These are phyloP conservation scores for Anguilla pacifica DNA, from an alignment of 2,797 vertebrate species.

Conservation along the genomic window DNA sequence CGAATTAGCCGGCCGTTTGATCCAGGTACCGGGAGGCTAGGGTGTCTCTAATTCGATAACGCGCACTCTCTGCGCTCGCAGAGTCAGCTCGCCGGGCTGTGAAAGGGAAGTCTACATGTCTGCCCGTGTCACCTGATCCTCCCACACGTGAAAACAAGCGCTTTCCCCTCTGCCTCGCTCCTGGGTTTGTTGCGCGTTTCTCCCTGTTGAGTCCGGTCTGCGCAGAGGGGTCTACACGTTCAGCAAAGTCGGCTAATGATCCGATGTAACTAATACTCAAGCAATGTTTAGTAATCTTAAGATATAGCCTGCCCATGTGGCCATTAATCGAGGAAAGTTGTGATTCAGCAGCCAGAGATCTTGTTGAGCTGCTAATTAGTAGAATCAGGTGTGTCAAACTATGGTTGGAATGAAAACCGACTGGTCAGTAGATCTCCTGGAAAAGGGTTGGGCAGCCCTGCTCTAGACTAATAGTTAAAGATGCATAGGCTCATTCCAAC, in stretches of 20 bases:
- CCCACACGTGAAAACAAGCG: not conserved
- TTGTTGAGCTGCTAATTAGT: no score
- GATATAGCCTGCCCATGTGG: no score
- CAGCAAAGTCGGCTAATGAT: not conserved
- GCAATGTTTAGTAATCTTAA: no score
- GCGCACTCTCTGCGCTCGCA: not conserved
- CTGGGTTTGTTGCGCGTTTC: not conserved
- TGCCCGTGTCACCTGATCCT: not conserved
- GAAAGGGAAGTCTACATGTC: slow-evolving; percentile 3
- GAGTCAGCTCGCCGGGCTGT: not conserved
- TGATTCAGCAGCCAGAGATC: not conserved
- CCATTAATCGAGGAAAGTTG: not conserved
- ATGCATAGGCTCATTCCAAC: not conserved
- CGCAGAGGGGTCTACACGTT: not conserved
- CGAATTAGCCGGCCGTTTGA: not conserved
- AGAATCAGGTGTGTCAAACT: no score
- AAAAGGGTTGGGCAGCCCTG: no score
- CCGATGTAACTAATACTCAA: not conserved
- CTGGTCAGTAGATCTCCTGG: no score
- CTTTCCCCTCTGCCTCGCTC: not conserved
- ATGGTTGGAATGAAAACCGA: no score
- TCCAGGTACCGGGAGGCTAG: slow-evolving; percentile 3
- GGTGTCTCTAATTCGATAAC: slow-evolving; percentile 24
- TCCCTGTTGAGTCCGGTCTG: not conserved
- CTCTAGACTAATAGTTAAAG: not conserved